Evolutionary conservation across 2,888 invertebrate genomes (phyloP), one percentile per base, ranked within the genome.

Genomic region (Xestia sexstrigata): DNA sequence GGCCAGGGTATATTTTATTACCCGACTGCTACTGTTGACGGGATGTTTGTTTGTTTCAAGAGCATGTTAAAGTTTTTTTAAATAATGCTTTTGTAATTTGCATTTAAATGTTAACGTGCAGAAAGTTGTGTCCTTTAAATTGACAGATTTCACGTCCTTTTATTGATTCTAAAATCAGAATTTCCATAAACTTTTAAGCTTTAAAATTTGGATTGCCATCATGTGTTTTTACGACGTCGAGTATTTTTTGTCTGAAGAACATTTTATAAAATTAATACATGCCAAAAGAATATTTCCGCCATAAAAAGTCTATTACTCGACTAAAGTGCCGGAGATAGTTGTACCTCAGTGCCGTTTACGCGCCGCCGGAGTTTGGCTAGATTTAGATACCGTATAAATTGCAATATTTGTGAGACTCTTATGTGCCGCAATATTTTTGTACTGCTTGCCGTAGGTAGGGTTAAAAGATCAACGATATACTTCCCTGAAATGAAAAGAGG

Each of bases 351-450:
- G 30, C 17, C 45, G 45, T 70, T 70, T 30, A 39, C 23, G 26
- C 35, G 9, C 17, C 52, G 11, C 23, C 15, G 13, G 49, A 55
- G 39, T 76, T 45, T 15, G 15, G 30, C 66, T 77, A 39, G 45
- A 80, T 82, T 77, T 67, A 82, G 83, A 70, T 52, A 55, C 66
- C 23, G 23, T 42, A 63, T 76, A 82, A 47, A 80, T 70, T 66
- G 26, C 58, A 30, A 45, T 66, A 47, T 52, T 45, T 7, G 23
- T 2, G 49, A 76, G 65, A 52, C 58, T 60, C 13, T 30, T 55
- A 65, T 23, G 65, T 39, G 52, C 47, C 58, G 65, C 52, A 23
- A 60, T 82, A 76, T 66, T 66, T 76, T 39, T 26, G 8, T 26
- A 63, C 20, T 58, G 66, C 52, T 52, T 39, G 39, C 15, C 5